These are phyloP conservation scores for Harpagoxenus sublaevis DNA, from an alignment of 2,888 invertebrate genomes.

Conservation along the genomic window DNA sequence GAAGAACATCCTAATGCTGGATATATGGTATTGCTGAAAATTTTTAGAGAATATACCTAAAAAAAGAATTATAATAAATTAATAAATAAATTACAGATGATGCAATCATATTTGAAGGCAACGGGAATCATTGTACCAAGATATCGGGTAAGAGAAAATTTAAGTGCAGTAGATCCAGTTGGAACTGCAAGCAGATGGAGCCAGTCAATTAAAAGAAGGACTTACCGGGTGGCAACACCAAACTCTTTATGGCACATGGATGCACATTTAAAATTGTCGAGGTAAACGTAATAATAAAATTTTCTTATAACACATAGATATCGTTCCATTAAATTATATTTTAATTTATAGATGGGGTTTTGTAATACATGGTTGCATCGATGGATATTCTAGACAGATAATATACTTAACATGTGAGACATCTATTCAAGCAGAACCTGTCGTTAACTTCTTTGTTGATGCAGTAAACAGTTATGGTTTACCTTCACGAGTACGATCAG, in stretches of 20 bases:
- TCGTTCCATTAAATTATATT: slow-evolving; percentile 5
- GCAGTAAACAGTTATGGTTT: slow-evolving; percentile 5
- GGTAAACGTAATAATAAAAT: neutral
- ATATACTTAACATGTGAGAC: neutral
- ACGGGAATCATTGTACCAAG: neutral
- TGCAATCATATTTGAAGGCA: slow-evolving; percentile 16
- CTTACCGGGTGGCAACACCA: neutral
- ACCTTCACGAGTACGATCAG: neutral
- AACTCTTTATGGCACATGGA: slow-evolving; percentile 4
- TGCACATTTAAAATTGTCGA: slow-evolving; percentile 13
- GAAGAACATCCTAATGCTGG: neutral
- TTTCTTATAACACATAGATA: neutral
- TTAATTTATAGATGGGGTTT: neutral
- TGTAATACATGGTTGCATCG: neutral
- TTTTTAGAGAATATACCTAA: neutral
- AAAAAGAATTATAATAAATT: neutral
- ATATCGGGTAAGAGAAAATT: neutral
- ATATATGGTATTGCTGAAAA: neutral
- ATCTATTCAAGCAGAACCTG: neutral
- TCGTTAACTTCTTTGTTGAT: neutral
- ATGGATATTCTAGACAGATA: neutral
- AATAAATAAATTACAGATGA: neutral
- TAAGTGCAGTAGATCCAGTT: neutral
- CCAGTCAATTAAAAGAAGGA: neutral
- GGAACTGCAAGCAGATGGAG: slow-evolving; percentile 4